Evolutionary conservation across 2,888 invertebrate species (phyloP).

Genomic region (Acleris laterana): DNA sequence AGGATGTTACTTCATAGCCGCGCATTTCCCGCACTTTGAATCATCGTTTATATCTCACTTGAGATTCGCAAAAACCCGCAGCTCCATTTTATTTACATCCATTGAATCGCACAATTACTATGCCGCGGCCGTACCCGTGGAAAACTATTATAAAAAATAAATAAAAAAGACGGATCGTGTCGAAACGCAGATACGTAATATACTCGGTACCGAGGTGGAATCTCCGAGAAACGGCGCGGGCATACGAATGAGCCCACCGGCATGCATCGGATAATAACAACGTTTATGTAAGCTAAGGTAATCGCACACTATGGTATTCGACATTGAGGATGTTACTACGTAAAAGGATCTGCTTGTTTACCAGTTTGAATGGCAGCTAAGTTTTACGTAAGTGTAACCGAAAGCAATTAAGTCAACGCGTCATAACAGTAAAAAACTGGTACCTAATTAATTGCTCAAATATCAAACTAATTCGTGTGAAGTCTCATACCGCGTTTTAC

Average conservation of each 20-base stretch:
- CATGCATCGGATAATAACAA: conserved; percentile 49
- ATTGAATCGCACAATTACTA: conserved; percentile 58
- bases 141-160: conserved; percentile 66
- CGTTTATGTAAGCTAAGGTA: conserved; percentile 47
- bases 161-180: conserved; percentile 58
- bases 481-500: background rate
- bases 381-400: conserved; percentile 22
- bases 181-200: conserved; percentile 54
- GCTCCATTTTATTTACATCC: conserved; percentile 51
- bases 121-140: conserved; percentile 68
- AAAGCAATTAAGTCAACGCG: conserved; percentile 31
- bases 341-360: conserved; percentile 27
- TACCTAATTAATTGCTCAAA: conserved; percentile 20
- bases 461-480: background rate
- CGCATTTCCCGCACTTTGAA: conserved; percentile 5
- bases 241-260: conserved; percentile 53
- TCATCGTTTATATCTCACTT: conserved; percentile 4
- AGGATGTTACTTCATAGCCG: conserved; percentile 10
- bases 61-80: conserved; percentile 16
- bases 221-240: conserved; percentile 67
- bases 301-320: conserved; percentile 43
- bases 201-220: conserved; percentile 69
- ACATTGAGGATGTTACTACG: conserved; percentile 43
- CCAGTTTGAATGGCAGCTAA: conserved; percentile 15
- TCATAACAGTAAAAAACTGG: conserved; percentile 29